Evolutionary conservation across 2,888 invertebrate species (phyloP).

Genomic region (Agonopterix alstromeriana): DNA sequence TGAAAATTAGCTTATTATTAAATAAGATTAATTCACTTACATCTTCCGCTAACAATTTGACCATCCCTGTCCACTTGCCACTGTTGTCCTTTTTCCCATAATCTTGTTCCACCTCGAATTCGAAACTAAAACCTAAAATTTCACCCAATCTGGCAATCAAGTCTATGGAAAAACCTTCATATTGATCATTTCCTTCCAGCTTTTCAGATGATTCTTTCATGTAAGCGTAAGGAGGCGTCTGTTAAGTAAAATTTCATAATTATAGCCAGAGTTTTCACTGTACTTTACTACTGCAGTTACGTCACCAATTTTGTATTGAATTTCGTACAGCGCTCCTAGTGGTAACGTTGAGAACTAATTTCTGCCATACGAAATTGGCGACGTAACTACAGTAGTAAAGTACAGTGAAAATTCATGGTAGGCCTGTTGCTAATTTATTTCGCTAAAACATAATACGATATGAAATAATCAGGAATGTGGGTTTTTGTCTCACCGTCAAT

Average conservation of each 20-base stretch:
- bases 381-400: no score
- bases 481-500: no score
- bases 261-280: no score
- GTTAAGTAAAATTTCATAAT: constrained; percentile 12
- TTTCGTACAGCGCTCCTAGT: no score
- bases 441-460: neutral
- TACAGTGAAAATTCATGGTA: no score
- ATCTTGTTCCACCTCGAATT: constrained; percentile 81
- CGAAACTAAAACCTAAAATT: constrained; percentile 86
- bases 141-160: constrained; percentile 86
- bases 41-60: constrained; percentile 70
- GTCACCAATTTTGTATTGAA: no score
- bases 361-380: no score
- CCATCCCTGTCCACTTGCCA: constrained; percentile 83
- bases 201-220: constrained; percentile 78
- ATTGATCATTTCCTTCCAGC: constrained; percentile 87
- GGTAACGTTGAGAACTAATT: no score
- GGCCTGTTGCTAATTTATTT: no score
- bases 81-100: constrained; percentile 78
- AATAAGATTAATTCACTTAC: constrained; percentile 54
- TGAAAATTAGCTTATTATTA: no score
- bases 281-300: no score
- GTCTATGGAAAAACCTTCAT: constrained; percentile 92
- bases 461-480: no score
- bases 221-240: constrained; percentile 93